Evolutionary conservation across 2,797 vertebrate species (phyloP).

Genomic region (Myripristis jacobus): DNA sequence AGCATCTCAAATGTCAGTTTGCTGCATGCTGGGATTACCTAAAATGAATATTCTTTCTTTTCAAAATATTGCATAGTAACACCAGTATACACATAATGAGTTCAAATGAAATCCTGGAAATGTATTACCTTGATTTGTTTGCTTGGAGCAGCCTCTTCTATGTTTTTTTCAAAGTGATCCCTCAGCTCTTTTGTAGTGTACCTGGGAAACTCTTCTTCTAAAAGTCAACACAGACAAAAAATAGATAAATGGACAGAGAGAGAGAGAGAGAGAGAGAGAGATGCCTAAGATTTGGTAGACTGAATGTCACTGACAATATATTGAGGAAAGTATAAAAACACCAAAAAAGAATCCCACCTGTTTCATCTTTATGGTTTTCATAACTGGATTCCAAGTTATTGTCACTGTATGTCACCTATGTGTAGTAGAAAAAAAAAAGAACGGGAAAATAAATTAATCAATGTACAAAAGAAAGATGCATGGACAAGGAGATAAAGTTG

Average conservation of each 20-base stretch:
- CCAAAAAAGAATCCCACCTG: slow-evolving; percentile 57
- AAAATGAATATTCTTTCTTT: background rate
- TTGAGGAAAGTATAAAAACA: background rate
- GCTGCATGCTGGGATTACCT: background rate
- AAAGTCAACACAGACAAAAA: slow-evolving; percentile 34
- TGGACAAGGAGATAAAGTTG: background rate
- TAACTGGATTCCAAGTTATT: slow-evolving; percentile 68
- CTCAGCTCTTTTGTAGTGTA: slow-evolving; percentile 93
- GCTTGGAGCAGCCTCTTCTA: slow-evolving; percentile 84
- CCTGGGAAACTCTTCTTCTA: slow-evolving; percentile 89
- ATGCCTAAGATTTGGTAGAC: slow-evolving; percentile 2
- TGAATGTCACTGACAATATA: background rate
- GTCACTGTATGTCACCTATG: slow-evolving; percentile 72
- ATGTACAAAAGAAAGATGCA: background rate
- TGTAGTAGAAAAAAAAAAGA: slow-evolving; percentile 14
- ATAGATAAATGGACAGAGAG: no score
- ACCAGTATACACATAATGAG: background rate
- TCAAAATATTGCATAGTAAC: no score
- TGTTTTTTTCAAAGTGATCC: slow-evolving; percentile 92
- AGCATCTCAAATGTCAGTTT: background rate
- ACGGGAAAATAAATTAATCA: slow-evolving; percentile 20
- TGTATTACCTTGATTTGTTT: slow-evolving; percentile 90
- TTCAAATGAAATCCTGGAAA: slow-evolving; percentile 8
- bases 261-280: no score
- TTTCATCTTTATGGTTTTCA: slow-evolving; percentile 82